Base-by-base conservation (phyloP, 2,797 vertebrate species). In the Sus cebifrons region DNA sequence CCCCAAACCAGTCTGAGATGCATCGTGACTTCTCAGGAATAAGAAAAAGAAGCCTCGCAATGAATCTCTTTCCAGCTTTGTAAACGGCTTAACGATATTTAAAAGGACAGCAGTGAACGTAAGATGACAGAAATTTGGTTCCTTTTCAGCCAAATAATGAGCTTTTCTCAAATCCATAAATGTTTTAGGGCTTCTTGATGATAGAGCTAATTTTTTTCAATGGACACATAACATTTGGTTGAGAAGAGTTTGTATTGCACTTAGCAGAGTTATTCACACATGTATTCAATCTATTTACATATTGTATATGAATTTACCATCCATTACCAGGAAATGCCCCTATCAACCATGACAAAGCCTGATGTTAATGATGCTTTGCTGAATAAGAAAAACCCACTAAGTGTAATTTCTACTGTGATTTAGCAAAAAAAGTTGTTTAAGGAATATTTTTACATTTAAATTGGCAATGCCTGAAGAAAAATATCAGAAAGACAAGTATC, bases 131-230 rank as follows among this genome's bases (percentile, higher is more conserved):
- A 32, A 52, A 0, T 93, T 32, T 54, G 52, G 18, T 92, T 29
- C 25, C 40, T 92, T 81, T 67, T 40, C 83, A 88, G 13, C 25
- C 15, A 65, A 8, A 49, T 52, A 82, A 91, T 29, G 25, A 92
- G 20, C 36, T 90, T 89, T 94, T 97, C 97, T 97, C 94, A 92
- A 96, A 96, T 86, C 60, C 71, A 40, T 36, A 77, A 71, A 62
- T 71, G 52, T 7, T n/a, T 81, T 67, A 16, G 25, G 17, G 75
- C 74, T 89, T 87, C 60, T 96, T 98, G 65, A 56, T 36, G 32
- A 95, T 44, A 12, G 15, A 73, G n/a, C 12, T 83, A 23, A 74
- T 49, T 15, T 23, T 78, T 78, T 58, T 58, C 13, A 86, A 83
- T 78, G 15, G 15, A 70, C 79, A 70, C 21, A 44, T 75, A 49